Evolutionary conservation across 2,888 invertebrate species (phyloP), one percentile per base, ranked within the genome.

Genomic region (Cheiracanthium punctorium): DNA sequence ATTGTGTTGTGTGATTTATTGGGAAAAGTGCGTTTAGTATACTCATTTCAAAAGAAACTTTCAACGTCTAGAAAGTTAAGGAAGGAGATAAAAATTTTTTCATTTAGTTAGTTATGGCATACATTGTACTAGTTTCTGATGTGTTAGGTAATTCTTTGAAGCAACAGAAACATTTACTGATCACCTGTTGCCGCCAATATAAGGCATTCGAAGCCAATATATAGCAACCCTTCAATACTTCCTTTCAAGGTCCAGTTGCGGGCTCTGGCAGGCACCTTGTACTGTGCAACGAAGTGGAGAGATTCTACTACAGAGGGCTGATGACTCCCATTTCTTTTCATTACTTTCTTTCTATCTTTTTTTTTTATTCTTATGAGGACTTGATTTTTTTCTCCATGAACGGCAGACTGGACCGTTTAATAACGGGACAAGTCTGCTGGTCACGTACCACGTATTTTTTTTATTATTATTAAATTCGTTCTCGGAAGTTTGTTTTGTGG

Each of bases 161-260:
- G n/a, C n/a, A n/a, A n/a, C n/a, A n/a, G n/a, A n/a, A n/a, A n/a
- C n/a, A n/a, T n/a, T n/a, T n/a, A n/a, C n/a, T n/a, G n/a, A n/a
- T n/a, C n/a, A n/a, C n/a, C n/a, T n/a, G n/a, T n/a, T 1, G 20
- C 29, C 69, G 69, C 71, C 43, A 41, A 29, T 14, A 41, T 20
- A 43, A 24, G 33, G 33, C 67, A 32, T 69, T 71, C 29, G 10
- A 20, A 67, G 67, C 77, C 77, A 73, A 73, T 67, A 71, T 52
- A 7, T 84, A 73, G 82, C 65, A 77, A 65, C 82, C 82, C 77
- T 37, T 7, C n/a, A 24, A 71, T 67, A 80, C 65, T 70, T 80
- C 69, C 67, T 84, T 84, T 84, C 82, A 84, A 84, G 82, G 82
- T 84, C 82, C 82, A 84, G 77, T 84, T 84, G 77, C 28, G 72